These are phyloP conservation scores for Cuculus canorus DNA, from an alignment of 2,797 vertebrate species.

Conservation along the genomic window DNA sequence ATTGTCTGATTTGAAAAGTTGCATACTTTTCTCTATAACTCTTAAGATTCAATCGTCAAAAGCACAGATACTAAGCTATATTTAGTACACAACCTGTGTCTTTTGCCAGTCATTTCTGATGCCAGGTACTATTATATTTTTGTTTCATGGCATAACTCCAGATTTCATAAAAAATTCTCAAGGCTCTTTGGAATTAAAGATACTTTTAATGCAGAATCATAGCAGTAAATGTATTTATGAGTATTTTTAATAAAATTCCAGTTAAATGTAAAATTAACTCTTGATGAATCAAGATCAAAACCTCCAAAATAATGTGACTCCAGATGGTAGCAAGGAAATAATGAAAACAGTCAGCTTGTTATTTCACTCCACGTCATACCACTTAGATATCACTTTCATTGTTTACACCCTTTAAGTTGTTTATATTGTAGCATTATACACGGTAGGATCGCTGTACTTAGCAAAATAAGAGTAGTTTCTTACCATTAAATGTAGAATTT, in stretches of 20 bases:
- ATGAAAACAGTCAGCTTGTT: background rate
- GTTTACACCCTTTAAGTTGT: background rate
- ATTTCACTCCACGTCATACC: background rate
- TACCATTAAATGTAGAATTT: background rate
- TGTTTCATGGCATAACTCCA: background rate
- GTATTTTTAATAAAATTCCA: background rate
- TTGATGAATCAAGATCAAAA: background rate
- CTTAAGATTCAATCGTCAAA: background rate
- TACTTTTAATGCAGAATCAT: background rate
- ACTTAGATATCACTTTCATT: background rate
- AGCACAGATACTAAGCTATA: background rate
- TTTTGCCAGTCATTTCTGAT: background rate
- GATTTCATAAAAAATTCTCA: background rate
- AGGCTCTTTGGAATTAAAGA: background rate
- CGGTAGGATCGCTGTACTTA: background rate
- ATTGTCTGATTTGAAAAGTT: background rate
- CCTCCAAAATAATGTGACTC: background rate
- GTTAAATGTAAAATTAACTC: slow-evolving; percentile 2
- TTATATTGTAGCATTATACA: background rate
- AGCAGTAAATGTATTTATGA: background rate
- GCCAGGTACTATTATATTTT: background rate
- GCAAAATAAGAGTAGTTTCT: background rate
- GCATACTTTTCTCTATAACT: background rate
- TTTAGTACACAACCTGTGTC: background rate
- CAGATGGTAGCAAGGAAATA: background rate